Base-by-base conservation (phyloP, 92 coral and sea anemone species). In the Parazoanthus atlanticus region DNA sequence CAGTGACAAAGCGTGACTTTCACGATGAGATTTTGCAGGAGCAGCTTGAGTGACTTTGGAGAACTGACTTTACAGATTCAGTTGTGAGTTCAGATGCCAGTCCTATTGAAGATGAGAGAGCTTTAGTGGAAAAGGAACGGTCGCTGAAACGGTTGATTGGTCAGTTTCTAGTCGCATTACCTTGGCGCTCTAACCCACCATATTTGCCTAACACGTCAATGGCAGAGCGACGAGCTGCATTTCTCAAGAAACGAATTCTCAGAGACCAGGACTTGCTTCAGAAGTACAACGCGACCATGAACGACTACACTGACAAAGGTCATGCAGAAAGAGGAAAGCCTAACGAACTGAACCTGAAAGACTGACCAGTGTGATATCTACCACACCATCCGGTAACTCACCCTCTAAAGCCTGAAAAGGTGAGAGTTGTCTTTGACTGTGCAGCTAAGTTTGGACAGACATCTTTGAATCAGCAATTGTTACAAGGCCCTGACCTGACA, bases 341-440 rank as follows among this genome's bases (percentile, higher is more conserved):
- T 8, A 88, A 91, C 12, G 88, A 90, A 78, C 82, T 92, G 11
- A 19, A 73, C 41, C 54, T 31, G 12, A 40, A 31, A 1, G 89
- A 85, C 49, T 25, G 77, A 82, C 84, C 94, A 21, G 52, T 86
- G 8, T 92, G 92, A 91, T 88, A 90, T 85, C 88, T 93, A 6
- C 90, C 93, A 8, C 90, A 93, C 76, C 91, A 93, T 64, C 93
- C 93, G 1, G 95, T 90, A 8, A 75, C 34, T 1, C 95, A 90
- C 32, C 90, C 91, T 1, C 49, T 84, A 43, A 93, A 93, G 29
- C 93, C 93, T 16, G 90, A 79, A 19, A 93, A 93, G 82, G 91
- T 87, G 47, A 52, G 86, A 56, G 88, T 90, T 15, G 95, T 88
- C n/a, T 79, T 73, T 78, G 95, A 93, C 82, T 90, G 93, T 28